These are phyloP conservation scores for Eupithecia inturbata DNA, from an alignment of 2,888 invertebrate genomes.

Conservation along the genomic window DNA sequence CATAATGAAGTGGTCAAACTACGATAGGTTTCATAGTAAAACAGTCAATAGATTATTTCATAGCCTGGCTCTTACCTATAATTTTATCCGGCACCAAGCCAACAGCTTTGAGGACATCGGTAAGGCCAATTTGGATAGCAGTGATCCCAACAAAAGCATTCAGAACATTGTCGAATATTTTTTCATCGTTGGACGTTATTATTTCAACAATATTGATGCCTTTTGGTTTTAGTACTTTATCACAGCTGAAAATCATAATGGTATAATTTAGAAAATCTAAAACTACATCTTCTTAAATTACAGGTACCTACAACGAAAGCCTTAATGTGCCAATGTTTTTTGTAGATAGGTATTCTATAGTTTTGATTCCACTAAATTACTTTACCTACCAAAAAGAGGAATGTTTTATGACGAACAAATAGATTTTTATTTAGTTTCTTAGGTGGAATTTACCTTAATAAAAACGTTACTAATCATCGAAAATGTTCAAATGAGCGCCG, in stretches of 20 bases:
- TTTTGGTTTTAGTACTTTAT: slow-evolving; percentile 82
- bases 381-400: neutral
- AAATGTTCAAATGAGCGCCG: neutral
- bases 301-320: neutral
- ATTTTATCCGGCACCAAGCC: slow-evolving; percentile 89
- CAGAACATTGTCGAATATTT: slow-evolving; percentile 83
- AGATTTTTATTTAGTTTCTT: no score
- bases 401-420: neutral
- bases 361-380: neutral
- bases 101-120: slow-evolving; percentile 70
- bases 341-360: neutral
- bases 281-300: neutral
- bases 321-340: neutral
- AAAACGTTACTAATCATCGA: neutral
- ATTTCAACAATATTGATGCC: slow-evolving; percentile 87
- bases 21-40: neutral
- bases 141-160: slow-evolving; percentile 91
- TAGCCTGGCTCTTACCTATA: slow-evolving; percentile 82
- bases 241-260: slow-evolving; percentile 66
- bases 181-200: slow-evolving; percentile 85
- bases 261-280: neutral
- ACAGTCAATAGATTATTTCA: neutral
- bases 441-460: no score
- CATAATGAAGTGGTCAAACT: no score
- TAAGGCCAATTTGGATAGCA: slow-evolving; percentile 85